These are phyloP conservation scores for Octopus bimaculoides DNA, from an alignment of 1,140 invertebrate genomes.

Conservation along the genomic window DNA sequence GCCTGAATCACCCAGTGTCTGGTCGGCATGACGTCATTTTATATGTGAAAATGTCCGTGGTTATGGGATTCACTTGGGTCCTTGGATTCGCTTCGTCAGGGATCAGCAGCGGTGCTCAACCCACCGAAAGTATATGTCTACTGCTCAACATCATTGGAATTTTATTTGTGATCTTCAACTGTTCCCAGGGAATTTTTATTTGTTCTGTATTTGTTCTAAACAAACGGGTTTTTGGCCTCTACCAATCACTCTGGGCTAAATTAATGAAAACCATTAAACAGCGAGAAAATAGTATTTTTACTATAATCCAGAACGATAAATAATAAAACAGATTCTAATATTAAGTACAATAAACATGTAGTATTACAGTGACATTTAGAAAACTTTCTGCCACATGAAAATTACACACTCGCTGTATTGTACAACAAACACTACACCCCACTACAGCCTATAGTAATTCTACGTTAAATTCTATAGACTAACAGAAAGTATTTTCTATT, in stretches of 20 bases:
- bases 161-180: conserved; percentile 50
- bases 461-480: too few relatives aligned
- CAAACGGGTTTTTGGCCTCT: conserved; percentile 39
- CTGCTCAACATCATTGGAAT: conserved; percentile 40
- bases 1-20: conserved; percentile 33
- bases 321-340: too few relatives aligned
- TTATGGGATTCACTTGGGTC: conserved; percentile 59
- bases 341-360: too few relatives aligned
- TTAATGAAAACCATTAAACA: background rate
- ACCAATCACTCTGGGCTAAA: conserved; percentile 22
- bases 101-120: conserved; percentile 35
- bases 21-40: conserved; percentile 59
- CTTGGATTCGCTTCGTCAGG: conserved; percentile 53
- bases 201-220: conserved; percentile 53
- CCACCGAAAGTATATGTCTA: conserved; percentile 32
- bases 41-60: conserved; percentile 61
- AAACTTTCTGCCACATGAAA: too few relatives aligned
- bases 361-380: too few relatives aligned
- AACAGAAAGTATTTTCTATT: too few relatives aligned
- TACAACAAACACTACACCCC: too few relatives aligned
- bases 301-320: too few relatives aligned
- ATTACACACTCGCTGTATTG: too few relatives aligned
- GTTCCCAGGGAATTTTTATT: conserved; percentile 52
- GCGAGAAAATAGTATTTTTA: background rate
- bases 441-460: too few relatives aligned